Evolutionary conservation across 2,797 vertebrate genomes (phyloP).

Genomic region (Chiloscyllium punctatum): DNA sequence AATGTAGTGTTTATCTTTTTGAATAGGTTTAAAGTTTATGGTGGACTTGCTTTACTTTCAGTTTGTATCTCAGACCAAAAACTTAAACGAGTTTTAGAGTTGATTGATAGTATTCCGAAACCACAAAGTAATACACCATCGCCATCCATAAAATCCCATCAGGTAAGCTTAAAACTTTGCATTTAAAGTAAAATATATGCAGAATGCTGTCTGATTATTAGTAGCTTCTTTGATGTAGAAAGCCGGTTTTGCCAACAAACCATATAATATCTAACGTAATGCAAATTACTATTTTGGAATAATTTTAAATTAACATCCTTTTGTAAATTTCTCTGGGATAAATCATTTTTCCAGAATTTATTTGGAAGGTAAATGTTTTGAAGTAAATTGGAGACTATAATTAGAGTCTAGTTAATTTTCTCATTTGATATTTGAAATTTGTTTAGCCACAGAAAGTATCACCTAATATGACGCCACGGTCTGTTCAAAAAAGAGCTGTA

Average conservation of each 20-base stretch:
- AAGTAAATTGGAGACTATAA: not conserved
- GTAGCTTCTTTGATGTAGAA: not conserved
- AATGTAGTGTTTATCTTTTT: conserved; percentile 40
- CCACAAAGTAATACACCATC: conserved; percentile 63
- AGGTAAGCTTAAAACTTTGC: conserved; percentile 40
- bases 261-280: not conserved
- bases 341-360: not conserved
- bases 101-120: conserved; percentile 87
- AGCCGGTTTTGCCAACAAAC: not conserved
- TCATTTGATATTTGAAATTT: not conserved
- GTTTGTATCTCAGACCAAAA: conserved; percentile 86
- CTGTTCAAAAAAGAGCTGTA: not conserved
- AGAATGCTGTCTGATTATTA: not conserved
- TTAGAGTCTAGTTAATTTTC: not conserved
- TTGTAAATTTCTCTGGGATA: not conserved
- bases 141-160: conserved; percentile 46
- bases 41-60: conserved; percentile 80
- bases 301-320: not conserved
- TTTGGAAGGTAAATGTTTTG: not conserved
- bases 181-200: not conserved
- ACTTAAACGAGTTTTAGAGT: conserved; percentile 72
- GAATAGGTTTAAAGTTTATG: conserved; percentile 84
- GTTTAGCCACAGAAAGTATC: not conserved
- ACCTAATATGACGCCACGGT: conserved; percentile 21
- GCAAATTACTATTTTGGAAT: not conserved